phyloP scores from a whole-genome alignment of 1,140 invertebrate species.

The Diabrotica virgifera region DNA sequence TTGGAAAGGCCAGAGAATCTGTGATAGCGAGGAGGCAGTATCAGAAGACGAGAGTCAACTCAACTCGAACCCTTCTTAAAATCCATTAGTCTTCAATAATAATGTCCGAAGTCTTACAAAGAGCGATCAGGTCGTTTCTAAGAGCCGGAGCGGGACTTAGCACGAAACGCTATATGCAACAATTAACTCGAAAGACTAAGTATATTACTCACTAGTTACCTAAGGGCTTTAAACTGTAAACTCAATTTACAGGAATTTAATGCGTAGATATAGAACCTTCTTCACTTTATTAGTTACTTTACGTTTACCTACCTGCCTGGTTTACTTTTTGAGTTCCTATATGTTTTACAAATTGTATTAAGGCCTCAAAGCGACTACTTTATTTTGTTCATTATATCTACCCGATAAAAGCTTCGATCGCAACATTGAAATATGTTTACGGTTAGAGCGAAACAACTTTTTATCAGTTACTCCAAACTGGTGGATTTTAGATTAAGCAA shows the following conservation, averaged over 20 bases:
- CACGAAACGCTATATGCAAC: constrained; percentile 43
- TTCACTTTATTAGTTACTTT: constrained; percentile 8
- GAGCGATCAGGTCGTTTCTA: constrained; percentile 44
- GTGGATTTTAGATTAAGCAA: too few relatives aligned
- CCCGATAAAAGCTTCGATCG: neutral
- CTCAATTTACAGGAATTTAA: constrained; percentile 44
- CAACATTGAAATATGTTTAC: too few relatives aligned
- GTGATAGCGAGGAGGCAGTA: constrained; percentile 14
- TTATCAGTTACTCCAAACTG: too few relatives aligned
- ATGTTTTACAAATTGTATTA: neutral
- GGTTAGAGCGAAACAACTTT: too few relatives aligned
- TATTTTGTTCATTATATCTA: constrained; percentile 7
- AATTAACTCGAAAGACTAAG: constrained; percentile 46
- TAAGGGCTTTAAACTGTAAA: constrained; percentile 44
- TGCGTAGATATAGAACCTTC: constrained; percentile 25
- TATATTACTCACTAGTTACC: constrained; percentile 49
- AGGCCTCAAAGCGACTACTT: neutral
- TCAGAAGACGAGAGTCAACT: constrained; percentile 29
- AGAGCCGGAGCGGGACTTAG: constrained; percentile 45
- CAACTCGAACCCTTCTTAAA: constrained; percentile 47
- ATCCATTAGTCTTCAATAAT: constrained; percentile 49
- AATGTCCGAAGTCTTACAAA: constrained; percentile 49
- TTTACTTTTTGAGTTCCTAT: neutral
- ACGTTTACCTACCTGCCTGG: neutral
- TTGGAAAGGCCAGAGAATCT: constrained; percentile 5